These are phyloP conservation scores for Mylabris phalerata DNA, from an alignment of 1,140 invertebrate genomes.

Conservation along the genomic window DNA sequence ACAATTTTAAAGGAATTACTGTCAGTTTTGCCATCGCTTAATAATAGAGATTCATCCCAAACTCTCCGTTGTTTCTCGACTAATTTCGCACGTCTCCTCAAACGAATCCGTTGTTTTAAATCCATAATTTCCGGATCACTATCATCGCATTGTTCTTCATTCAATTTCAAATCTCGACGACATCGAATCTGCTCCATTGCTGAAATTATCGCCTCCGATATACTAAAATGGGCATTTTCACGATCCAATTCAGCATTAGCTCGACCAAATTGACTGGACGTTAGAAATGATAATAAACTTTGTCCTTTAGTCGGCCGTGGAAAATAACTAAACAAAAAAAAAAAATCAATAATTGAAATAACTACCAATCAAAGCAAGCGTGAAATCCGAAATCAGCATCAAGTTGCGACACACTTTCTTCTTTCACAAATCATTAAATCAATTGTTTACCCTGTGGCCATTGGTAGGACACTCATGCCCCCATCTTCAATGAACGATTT, in stretches of 20 bases:
- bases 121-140: conserved; percentile 63
- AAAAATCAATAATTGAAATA: background rate
- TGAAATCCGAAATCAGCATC: too few species aligned
- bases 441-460: conserved; percentile 45
- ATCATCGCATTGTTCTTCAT: conserved; percentile 51
- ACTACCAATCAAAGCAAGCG: too few species aligned
- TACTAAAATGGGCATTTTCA: conserved; percentile 82
- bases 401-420: too few species aligned
- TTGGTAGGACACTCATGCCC: conserved; percentile 49
- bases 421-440: background rate
- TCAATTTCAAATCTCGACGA: conserved; percentile 35
- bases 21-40: conserved; percentile 52
- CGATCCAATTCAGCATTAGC: conserved; percentile 72
- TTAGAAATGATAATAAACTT: conserved; percentile 65
- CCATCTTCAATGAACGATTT: conserved; percentile 60
- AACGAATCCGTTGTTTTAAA: conserved; percentile 58
- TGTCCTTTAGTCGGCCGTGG: conserved; percentile 63
- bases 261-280: conserved; percentile 62
- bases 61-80: conserved; percentile 43
- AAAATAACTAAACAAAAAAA: conserved; percentile 44
- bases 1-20: too few species aligned
- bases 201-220: conserved; percentile 77
- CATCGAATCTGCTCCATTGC: conserved; percentile 69
- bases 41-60: conserved; percentile 26
- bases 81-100: conserved; percentile 49